Evolutionary conservation across 1,140 invertebrate species (phyloP), one percentile per base, ranked within the genome.

Genomic region (Zaprionus nigranus): DNA sequence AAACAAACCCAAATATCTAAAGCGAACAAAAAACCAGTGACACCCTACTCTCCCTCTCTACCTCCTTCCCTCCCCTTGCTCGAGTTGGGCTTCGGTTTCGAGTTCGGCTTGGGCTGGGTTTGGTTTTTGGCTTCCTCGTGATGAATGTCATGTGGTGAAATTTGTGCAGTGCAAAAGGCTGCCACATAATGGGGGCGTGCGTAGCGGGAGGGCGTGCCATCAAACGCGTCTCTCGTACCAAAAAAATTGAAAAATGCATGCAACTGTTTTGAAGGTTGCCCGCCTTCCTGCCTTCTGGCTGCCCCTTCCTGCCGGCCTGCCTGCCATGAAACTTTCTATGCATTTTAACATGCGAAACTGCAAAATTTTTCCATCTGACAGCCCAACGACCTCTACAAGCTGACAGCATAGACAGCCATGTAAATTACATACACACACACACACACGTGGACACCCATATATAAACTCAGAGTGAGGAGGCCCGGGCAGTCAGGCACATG

Each of bases 101-200:
- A 20, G 46, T 22, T 49, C 46, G 46, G 46, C 9, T 49, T 78
- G 81, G 66, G 56, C 30, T 68, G 36, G 63, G 30, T 49, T 49
- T 26, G 26, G 40, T 36, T 63, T 70, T 54, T 43, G 56, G 46
- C 49, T 56, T 38, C 36, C 65, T 64, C 71, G 65, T 88, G 85
- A 88, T 88, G 85, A 88, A 88, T 88, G 85, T 90, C 85, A 88
- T 90, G 85, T 82, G 85, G 85, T 90, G 85, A 88, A 88, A 88
- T 88, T 88, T 81, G 79, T 82, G 84, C 78, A 43, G 40, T 84
- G 71, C 75, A 73, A 78, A 66, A 24, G 58, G 63, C 59, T 58
- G 58, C 59, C 70, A 74, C 68, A 72, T 6, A 11, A 51, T 13
- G 54, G 40, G 15, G 60, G 28, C n/a, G n/a, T 11, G 49, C 40